Percentiles rank a stretch among this genome's conserved stretches.
phyloP scores from a whole-genome alignment of 35 echinoderm and acorn worm species.

The Stichopus chloronotus region DNA sequence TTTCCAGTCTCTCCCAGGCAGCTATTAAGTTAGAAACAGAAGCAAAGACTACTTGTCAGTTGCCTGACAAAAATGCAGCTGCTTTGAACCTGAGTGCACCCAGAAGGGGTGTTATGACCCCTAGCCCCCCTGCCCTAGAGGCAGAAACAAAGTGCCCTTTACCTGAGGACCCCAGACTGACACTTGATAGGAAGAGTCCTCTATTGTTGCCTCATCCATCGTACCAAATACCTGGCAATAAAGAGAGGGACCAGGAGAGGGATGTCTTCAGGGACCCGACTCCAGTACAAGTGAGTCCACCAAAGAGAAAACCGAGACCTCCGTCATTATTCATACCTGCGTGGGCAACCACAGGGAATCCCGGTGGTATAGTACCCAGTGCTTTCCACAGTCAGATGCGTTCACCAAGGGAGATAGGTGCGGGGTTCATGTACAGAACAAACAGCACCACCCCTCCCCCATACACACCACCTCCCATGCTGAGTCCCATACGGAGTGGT shows the following conservation, averaged over 20 bases:
- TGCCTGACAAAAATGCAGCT: background rate
- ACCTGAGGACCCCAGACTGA: background rate
- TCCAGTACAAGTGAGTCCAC: slow-evolving; percentile 66
- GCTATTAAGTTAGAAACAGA: slow-evolving; percentile 48
- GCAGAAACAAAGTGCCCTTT: slow-evolving; percentile 25
- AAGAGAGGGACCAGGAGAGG: slow-evolving; percentile 11
- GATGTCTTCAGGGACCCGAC: slow-evolving; percentile 79
- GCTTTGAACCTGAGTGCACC: slow-evolving; percentile 57
- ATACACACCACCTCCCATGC: slow-evolving; percentile 97
- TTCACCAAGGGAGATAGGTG: slow-evolving; percentile 89
- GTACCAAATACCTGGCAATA: background rate
- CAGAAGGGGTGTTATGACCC: slow-evolving; percentile 29
- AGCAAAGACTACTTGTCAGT: slow-evolving; percentile 16
- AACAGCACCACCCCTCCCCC: slow-evolving; percentile 88
- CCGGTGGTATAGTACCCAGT: slow-evolving; percentile 76
- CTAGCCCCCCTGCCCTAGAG: slow-evolving; percentile 78
- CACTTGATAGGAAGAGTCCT: background rate
- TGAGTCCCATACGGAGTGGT: slow-evolving; percentile 95
- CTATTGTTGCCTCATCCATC: background rate
- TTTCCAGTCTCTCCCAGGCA: slow-evolving; percentile 48
- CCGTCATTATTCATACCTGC: slow-evolving; percentile 89
- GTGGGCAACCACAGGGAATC: slow-evolving; percentile 79
- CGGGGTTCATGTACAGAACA: slow-evolving; percentile 43
- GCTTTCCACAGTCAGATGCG: slow-evolving; percentile 98
- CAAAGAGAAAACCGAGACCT: slow-evolving; percentile 83